phyloP scores from a whole-genome alignment of 2,888 invertebrate genomes.

The Ceriagrion tenellum region DNA sequence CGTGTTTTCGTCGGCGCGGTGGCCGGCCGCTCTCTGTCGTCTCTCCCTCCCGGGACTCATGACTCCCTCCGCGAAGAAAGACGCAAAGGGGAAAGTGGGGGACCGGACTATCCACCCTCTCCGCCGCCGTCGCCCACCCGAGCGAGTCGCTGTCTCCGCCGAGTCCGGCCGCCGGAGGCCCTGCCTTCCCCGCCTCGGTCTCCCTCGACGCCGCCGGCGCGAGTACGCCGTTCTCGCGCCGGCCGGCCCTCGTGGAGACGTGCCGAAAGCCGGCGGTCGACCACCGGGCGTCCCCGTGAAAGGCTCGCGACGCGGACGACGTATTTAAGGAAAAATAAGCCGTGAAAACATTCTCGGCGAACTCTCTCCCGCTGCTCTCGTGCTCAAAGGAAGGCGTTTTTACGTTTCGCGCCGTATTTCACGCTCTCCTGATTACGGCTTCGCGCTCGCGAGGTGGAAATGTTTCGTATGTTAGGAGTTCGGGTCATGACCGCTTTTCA shows the following conservation, averaged over 20 bases:
- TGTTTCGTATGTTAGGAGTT: no score
- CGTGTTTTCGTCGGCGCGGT: slow-evolving; percentile 3
- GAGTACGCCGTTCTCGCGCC: not conserved
- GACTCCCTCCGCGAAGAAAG: not conserved
- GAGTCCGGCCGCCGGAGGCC: not conserved
- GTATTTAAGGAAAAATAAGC: no score
- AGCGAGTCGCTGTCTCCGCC: not conserved
- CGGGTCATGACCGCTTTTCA: no score
- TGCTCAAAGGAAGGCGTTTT: not conserved
- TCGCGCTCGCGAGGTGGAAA: no score
- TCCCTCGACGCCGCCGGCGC: not conserved
- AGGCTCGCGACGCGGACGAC: not conserved
- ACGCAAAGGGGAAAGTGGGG: not conserved
- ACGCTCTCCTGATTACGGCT: no score
- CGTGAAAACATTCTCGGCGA: no score
- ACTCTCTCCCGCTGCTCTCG: not conserved
- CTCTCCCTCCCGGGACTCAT: not conserved
- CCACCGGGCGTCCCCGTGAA: not conserved
- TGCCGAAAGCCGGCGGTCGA: not conserved
- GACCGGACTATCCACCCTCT: not conserved
- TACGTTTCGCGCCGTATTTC: no score
- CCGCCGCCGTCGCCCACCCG: not conserved
- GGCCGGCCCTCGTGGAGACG: not conserved
- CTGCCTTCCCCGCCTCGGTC: not conserved
- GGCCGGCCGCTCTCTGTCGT: not conserved